Conservation (phyloP, 2,888 invertebrate species). For the Ryuthela nishihirai region DNA sequence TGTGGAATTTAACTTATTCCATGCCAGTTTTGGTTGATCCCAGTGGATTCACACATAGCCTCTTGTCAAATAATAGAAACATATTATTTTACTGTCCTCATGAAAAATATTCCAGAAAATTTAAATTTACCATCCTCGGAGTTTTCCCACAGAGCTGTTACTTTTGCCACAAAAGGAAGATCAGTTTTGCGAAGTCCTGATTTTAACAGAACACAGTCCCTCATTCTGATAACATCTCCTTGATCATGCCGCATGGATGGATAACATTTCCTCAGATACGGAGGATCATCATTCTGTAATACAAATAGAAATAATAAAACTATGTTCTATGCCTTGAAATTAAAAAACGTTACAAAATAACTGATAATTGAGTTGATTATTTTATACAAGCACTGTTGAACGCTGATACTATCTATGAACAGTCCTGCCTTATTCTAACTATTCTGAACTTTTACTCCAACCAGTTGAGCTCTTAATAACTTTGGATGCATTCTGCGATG, state of each 20-base stretch:
- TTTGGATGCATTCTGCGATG: too few species aligned
- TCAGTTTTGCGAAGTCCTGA: conserved; percentile 78
- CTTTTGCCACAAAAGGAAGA: conserved; percentile 90
- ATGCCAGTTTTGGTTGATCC: too few species aligned
- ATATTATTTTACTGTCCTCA: background rate
- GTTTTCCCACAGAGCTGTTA: conserved; percentile 92
- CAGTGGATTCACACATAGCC: too few species aligned
- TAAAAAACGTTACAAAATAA: background rate
- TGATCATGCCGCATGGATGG: conserved; percentile 83
- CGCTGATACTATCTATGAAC: too few species aligned
- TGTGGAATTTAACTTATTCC: too few species aligned
- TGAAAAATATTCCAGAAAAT: background rate
- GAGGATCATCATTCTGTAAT: conserved; percentile 67
- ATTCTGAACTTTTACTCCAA: too few species aligned
- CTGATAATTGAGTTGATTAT: background rate
- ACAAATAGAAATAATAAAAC: background rate
- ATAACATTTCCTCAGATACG: conserved; percentile 76
- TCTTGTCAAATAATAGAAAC: too few species aligned
- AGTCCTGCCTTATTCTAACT: too few species aligned
- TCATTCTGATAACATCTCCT: conserved; percentile 75
- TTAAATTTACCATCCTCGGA: conserved; percentile 75
- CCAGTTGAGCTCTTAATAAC: too few species aligned
- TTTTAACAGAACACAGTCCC: conserved; percentile 87
- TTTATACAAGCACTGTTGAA: too few species aligned
- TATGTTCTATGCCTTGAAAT: background rate